Evolutionary conservation across 92 coral and sea anemone species (phyloP).

Genomic region (Actinostola sp.): DNA sequence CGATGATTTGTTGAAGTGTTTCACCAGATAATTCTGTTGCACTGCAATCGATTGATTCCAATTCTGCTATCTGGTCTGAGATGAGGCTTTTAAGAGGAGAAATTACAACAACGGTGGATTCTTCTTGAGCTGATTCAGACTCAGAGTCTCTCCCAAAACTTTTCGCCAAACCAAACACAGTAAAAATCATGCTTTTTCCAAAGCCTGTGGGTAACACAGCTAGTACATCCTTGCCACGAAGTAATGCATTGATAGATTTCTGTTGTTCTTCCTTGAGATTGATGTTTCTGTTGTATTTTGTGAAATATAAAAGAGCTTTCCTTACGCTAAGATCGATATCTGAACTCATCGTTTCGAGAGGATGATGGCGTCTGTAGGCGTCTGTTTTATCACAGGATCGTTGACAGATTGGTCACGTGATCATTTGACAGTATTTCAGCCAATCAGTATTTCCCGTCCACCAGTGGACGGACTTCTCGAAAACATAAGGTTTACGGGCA

Average conservation of each 20-base stretch:
- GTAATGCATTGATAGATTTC: background rate
- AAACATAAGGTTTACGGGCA: too few relatives aligned
- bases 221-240: conserved; percentile 13
- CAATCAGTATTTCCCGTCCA: too few relatives aligned
- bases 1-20: conserved; percentile 1
- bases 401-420: too few relatives aligned
- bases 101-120: background rate
- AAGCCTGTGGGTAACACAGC: conserved; percentile 23
- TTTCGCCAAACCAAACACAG: too few relatives aligned
- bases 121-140: background rate
- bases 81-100: conserved; percentile 22
- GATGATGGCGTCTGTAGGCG: too few relatives aligned
- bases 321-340: too few relatives aligned
- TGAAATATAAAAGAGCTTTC: too few relatives aligned
- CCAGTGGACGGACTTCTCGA: too few relatives aligned
- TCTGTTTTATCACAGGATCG: too few relatives aligned
- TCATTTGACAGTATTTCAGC: too few relatives aligned
- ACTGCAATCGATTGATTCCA: conserved; percentile 10
- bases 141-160: background rate
- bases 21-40: conserved; percentile 24
- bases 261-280: conserved; percentile 18
- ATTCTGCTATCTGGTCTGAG: conserved; percentile 20
- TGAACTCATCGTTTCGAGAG: too few relatives aligned
- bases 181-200: conserved; percentile 28
- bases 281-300: too few relatives aligned